A percentile compares a stretch with the other conserved stretches of the same genome.
These are phyloP conservation scores for Hemicordylus capensis DNA, from an alignment of 2,113 vertebrate species.

Conservation along the genomic window DNA sequence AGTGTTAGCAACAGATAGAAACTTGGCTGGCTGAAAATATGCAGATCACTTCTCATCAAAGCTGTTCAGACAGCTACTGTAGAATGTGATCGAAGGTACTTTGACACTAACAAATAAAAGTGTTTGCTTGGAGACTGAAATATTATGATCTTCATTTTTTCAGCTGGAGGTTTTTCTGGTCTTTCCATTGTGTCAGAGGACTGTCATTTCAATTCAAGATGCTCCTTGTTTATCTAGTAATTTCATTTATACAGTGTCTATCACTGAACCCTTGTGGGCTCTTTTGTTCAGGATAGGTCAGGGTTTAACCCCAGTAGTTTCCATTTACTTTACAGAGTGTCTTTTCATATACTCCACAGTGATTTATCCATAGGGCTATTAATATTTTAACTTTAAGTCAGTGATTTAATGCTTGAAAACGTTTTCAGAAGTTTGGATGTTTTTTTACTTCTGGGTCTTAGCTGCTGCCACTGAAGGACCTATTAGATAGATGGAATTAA, in stretches of 20 bases:
- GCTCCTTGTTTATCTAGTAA: not conserved
- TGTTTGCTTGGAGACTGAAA: not conserved
- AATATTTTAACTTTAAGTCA: not conserved
- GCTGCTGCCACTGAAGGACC: not conserved
- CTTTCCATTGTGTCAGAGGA: not conserved
- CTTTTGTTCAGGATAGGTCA: not conserved
- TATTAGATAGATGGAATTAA: not conserved
- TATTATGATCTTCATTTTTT: not conserved
- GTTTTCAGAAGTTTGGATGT: rapidly evolving
- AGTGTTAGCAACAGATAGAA: too few relatives aligned
- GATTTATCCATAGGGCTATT: not conserved
- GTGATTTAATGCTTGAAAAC: not conserved
- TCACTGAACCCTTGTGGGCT: not conserved
- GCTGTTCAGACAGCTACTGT: not conserved
- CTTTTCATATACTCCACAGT: not conserved
- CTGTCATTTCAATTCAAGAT: not conserved
- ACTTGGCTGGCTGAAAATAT: not conserved
- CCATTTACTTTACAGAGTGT: not conserved
- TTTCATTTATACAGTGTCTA: not conserved
- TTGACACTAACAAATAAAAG: not conserved
- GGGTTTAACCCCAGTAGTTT: conserved; percentile 5
- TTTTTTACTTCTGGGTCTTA: not conserved
- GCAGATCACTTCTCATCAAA: not conserved
- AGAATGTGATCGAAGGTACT: not conserved
- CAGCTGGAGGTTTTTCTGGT: not conserved